Evolutionary conservation across 1,140 invertebrate species (phyloP), one percentile per base, ranked within the genome.

Genomic region (Asobara japonica): DNA sequence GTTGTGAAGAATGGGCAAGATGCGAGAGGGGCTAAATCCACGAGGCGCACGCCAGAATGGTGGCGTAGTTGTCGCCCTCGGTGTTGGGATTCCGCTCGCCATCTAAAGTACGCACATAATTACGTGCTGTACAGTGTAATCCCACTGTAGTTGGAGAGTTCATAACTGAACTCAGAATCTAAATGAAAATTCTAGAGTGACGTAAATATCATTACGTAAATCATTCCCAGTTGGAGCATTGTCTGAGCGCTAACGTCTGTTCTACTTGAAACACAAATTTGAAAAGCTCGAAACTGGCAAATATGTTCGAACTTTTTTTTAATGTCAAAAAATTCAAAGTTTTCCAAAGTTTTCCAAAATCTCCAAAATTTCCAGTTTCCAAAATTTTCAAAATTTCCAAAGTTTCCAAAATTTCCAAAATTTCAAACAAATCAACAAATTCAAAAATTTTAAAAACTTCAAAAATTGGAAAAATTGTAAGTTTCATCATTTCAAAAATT

Each of bases 11-110:
- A 69, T 71, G 75, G 20, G 22, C 22, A 62, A 62, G 60, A 30
- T 16, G 25, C 10, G n/a, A 29, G 60, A 31, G 60, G 18, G 60
- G 60, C 18, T 31, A 69, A 79, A 75, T 82, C 81, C 81, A 82
- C 81, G 81, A 81, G 81, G 79, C 77, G 76, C 60, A 76, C 81
- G 79, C 80, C 78, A 82, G 80, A 79, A 72, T 79, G 72, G 78
- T 76, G 78, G 72, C 72, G 72, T 64, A 60, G 71, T 60, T 66
- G 72, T 45, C 71, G 48, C 20, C 51, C 41, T 33, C 38, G 72
- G 10, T 51, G 65, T 25, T 69, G 66, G 60, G 8, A 66, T 61
- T 36, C 20, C 33, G 61, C 70, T 60, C 33, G n/a, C 29, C 31
- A 38, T 29, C 61, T 22, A 60, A 51, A 61, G 61, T 27, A 51